These are phyloP conservation scores for Keiferia lycopersicella DNA, from an alignment of 2,888 invertebrate genomes.

Conservation along the genomic window DNA sequence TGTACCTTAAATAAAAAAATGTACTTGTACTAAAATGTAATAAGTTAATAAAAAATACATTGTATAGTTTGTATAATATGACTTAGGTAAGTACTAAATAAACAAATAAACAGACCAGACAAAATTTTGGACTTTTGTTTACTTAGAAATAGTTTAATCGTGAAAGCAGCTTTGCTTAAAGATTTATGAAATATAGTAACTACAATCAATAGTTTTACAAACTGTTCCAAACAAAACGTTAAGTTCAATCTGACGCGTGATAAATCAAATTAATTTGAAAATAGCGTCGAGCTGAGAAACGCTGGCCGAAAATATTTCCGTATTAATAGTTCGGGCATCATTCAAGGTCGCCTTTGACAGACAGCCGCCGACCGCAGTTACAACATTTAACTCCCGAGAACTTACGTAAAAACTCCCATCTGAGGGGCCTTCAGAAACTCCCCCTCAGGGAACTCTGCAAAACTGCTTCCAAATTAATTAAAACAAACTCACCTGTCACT, in stretches of 20 bases:
- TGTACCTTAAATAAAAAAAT: no score
- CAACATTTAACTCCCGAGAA: slow-evolving; percentile 56
- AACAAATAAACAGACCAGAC: slow-evolving; percentile 25
- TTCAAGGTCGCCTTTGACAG: slow-evolving; percentile 76
- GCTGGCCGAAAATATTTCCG: slow-evolving; percentile 74
- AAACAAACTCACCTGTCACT: slow-evolving; percentile 66
- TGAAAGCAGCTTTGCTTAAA: slow-evolving; percentile 24
- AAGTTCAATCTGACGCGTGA: slow-evolving; percentile 36
- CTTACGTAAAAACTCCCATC: slow-evolving; percentile 63
- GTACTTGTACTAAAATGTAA: neutral
- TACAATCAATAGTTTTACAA: neutral
- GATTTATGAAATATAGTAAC: neutral
- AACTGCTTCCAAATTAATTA: slow-evolving; percentile 57
- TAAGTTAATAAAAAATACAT: neutral
- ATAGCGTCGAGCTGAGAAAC: slow-evolving; percentile 49
- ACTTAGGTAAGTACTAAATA: neutral
- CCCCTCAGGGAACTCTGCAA: slow-evolving; percentile 41
- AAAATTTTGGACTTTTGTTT: slow-evolving; percentile 41
- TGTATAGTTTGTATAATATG: neutral
- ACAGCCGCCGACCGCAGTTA: slow-evolving; percentile 58
- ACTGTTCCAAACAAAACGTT: slow-evolving; percentile 38
- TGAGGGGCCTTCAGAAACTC: slow-evolving; percentile 37
- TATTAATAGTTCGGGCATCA: slow-evolving; percentile 70
- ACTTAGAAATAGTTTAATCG: neutral
- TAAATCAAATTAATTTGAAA: slow-evolving; percentile 57